Conservation (phyloP, 2,113 vertebrate genomes). For the Addax nasomaculatus region DNA sequence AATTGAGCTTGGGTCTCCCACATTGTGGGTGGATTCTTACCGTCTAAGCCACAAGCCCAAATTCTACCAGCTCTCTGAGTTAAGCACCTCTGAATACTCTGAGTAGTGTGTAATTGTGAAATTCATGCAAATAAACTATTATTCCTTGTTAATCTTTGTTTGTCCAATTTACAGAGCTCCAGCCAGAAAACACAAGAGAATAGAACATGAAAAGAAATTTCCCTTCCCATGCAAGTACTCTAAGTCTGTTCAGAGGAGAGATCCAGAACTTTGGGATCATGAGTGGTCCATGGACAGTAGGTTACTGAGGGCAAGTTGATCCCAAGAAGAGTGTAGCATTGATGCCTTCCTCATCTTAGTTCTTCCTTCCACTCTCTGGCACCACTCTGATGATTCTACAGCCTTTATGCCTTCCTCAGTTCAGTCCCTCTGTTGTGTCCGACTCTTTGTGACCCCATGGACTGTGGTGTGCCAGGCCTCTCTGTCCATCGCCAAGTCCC, state of each 20-base stretch:
- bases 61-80: background rate
- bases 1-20: background rate
- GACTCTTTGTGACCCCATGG: background rate
- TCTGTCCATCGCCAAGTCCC: background rate
- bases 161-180: background rate
- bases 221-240: background rate
- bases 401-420: background rate
- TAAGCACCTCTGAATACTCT: background rate
- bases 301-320: background rate
- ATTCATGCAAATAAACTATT: background rate
- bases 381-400: background rate
- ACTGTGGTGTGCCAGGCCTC: background rate
- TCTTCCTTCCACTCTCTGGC: background rate
- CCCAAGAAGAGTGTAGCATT: background rate
- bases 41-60: background rate
- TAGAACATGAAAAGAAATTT: background rate
- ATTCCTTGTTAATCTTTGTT: background rate
- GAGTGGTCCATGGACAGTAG: fast-evolving
- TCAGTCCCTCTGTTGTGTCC: background rate
- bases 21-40: background rate
- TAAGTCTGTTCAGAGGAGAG: background rate
- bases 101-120: background rate
- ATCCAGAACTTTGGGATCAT: background rate
- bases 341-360: background rate
- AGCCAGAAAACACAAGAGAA: background rate